Base-by-base conservation (phyloP, 1,140 invertebrate genomes). In the Coenobita brevimanus region DNA sequence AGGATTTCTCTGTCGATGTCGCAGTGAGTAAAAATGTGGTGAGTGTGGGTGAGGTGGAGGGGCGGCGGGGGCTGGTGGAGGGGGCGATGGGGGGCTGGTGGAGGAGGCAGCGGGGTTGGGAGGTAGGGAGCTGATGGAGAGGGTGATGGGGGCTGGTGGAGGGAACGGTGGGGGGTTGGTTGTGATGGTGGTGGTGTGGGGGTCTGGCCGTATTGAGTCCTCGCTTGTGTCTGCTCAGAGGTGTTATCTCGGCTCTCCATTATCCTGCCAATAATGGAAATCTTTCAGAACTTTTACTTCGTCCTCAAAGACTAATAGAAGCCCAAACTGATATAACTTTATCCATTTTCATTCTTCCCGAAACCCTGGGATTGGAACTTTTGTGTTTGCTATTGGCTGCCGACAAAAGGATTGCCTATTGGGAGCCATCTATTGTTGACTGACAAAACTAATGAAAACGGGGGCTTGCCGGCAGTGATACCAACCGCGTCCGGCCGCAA, bases 361-460 rank as follows among this genome's bases (percentile, higher is more conserved):
- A 64, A 83, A 89, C 80, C 88, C 88, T 67, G 80, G 81, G 76
- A 89, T 83, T 83, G 80, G 71, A 89, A 89, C 80, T 89, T 89
- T 89, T 89, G 88, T 89, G 81, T 78, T 89, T 83, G 88, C 73
- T 82, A 89, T 89, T 89, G 86, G 88, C 80, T 76, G 17, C 60
- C 69, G 54, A 89, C 88, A 89, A 89, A 89, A 89, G 88, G 79
- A 82, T 83, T 82, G 71, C 71, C 88, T 89, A 89, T 89, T 83
- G 71, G 88, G 81, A 83, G 80, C 80, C 80, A 50, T 38, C 67
- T 64, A 83, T 89, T 89, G 88, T 89, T 89, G 88, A 89, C 88
- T 89, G 81, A 89, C 86, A 82, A 82, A 82, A 82, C 88, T 89
- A 89, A 89, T 89, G 88, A 89, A 89, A 88, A 89, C 80, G 75